Conservation (phyloP, 2,113 vertebrate species). For the Leiothrix lutea region DNA sequence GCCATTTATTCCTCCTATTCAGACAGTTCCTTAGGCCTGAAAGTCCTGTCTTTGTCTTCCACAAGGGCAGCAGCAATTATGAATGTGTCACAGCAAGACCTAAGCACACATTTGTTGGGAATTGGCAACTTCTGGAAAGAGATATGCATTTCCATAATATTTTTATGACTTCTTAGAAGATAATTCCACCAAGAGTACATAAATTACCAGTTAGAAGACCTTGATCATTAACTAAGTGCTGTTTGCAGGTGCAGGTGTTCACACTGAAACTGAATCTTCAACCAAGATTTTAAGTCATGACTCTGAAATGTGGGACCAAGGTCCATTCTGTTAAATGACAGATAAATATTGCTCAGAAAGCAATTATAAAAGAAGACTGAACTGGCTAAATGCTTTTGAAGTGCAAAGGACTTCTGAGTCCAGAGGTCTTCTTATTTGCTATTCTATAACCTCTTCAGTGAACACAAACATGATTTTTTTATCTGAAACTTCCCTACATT, state of each 20-base stretch:
- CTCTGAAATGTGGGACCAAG: background rate
- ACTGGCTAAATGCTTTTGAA: background rate
- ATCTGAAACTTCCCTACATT: background rate
- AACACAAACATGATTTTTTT: background rate
- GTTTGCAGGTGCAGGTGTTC: background rate
- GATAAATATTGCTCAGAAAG: background rate
- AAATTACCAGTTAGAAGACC: background rate
- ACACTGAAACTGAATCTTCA: background rate
- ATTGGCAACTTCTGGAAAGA: background rate
- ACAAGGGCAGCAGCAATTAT: background rate
- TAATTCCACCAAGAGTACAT: background rate
- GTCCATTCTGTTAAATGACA: background rate
- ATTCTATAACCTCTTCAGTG: background rate
- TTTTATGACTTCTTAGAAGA: background rate
- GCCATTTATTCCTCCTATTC: background rate
- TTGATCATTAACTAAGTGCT: background rate
- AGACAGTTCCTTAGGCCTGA: background rate
- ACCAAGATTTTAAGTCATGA: background rate
- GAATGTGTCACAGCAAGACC: background rate
- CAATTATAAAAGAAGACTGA: background rate
- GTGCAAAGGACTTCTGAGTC: background rate
- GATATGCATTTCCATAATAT: background rate
- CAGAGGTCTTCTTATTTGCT: background rate
- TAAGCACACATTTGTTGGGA: background rate
- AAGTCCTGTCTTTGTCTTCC: constrained; percentile 14